phyloP scores from a whole-genome alignment of 2,113 vertebrate genomes.

The Chamaea fasciata region DNA sequence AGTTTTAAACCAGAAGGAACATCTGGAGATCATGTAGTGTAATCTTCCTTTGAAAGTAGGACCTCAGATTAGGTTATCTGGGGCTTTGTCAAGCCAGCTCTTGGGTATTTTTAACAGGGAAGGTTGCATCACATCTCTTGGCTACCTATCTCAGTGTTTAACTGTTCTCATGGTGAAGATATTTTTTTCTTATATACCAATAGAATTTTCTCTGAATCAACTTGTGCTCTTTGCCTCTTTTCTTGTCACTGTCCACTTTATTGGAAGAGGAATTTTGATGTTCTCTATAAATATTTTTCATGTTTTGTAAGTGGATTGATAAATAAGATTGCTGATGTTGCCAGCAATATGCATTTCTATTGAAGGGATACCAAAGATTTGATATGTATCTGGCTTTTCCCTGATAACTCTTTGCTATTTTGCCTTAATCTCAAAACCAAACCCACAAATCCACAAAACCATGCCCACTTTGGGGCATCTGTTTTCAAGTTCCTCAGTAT shows the following conservation, averaged over 20 bases:
- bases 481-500: background rate
- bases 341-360: background rate
- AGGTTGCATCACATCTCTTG: background rate
- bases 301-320: background rate
- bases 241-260: background rate
- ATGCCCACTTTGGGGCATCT: background rate
- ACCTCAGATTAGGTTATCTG: accelerated
- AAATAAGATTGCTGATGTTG: background rate
- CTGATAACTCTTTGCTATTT: background rate
- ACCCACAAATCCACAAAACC: background rate
- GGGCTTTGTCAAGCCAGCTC: background rate
- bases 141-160: background rate
- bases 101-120: background rate
- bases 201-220: background rate
- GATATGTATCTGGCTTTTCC: background rate
- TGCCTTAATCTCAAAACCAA: background rate
- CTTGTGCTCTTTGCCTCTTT: background rate
- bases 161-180: background rate
- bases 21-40: background rate
- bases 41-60: background rate
- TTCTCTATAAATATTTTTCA: background rate
- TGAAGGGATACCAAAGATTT: background rate
- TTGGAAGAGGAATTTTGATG: background rate
- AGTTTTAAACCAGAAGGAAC: background rate
- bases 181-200: background rate